phyloP scores from a whole-genome alignment of 2,797 vertebrate species.

The Australoheros facetus region DNA sequence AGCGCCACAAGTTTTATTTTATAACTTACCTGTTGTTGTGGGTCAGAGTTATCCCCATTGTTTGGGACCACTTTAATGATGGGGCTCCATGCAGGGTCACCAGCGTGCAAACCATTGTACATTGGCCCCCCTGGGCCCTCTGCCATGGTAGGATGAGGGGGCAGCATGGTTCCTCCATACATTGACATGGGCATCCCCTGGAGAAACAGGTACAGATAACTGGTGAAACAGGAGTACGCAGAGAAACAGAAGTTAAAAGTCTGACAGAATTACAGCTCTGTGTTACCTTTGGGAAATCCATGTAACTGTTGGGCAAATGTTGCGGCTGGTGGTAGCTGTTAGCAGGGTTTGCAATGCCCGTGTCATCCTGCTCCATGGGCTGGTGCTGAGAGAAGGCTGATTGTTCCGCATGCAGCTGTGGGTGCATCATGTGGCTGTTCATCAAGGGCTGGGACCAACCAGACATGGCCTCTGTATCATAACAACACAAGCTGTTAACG shows the following conservation, averaged over 20 bases:
- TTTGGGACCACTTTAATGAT: constrained; percentile 99
- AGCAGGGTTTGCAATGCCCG: constrained; percentile 95
- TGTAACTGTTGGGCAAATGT: constrained; percentile 93
- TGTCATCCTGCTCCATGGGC: constrained; percentile 98
- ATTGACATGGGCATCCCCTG: constrained; percentile 97
- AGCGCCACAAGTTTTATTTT: neutral
- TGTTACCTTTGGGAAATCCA: constrained; percentile 96
- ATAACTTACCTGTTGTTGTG: constrained; percentile 92
- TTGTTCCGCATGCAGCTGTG: constrained; percentile 91
- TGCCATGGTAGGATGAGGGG: constrained; percentile 92
- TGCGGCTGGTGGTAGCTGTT: constrained; percentile 96
- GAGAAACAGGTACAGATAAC: neutral
- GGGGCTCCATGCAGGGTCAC: constrained; percentile 97
- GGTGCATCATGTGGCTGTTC: constrained; percentile 93
- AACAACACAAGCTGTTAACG: constrained; percentile 1
- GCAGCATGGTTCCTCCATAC: constrained; percentile 96
- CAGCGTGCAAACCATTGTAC: constrained; percentile 95
- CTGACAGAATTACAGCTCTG: neutral
- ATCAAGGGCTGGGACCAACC: constrained; percentile 98
- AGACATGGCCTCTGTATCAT: constrained; percentile 90
- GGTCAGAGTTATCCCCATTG: constrained; percentile 94
- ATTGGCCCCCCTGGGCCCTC: constrained; percentile 93
- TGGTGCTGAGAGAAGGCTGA: constrained; percentile 97
- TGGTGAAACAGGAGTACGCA: neutral
- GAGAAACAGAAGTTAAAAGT: neutral